Conservation (phyloP, 2,888 invertebrate species). For the Danaus chrysippus region DNA sequence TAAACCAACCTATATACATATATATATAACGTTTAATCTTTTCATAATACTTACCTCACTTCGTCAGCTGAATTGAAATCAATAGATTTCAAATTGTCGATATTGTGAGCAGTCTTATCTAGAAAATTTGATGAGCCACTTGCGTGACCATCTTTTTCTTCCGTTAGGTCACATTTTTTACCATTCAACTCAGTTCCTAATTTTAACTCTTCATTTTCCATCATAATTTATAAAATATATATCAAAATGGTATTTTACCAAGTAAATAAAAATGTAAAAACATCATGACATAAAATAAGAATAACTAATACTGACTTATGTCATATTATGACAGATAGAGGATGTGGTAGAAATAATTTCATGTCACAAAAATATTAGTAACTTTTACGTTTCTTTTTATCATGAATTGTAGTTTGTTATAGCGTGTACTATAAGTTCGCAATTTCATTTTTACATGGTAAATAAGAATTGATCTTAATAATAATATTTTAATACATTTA, state of each 20-base stretch:
- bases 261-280: too few relatives aligned
- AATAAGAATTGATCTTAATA: too few relatives aligned
- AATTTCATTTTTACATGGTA: too few relatives aligned
- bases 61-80: constrained; percentile 56
- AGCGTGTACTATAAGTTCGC: too few relatives aligned
- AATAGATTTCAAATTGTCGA: constrained; percentile 40
- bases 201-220: background rate
- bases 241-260: background rate
- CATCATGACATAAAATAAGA: too few relatives aligned
- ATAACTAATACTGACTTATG: too few relatives aligned
- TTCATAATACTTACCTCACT: constrained; percentile 42
- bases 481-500: too few relatives aligned
- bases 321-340: too few relatives aligned
- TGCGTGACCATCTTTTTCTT: constrained; percentile 11
- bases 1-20: background rate
- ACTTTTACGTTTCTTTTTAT: too few relatives aligned
- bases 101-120: constrained; percentile 29
- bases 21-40: background rate
- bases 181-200: background rate
- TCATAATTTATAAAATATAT: background rate
- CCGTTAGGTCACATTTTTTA: background rate
- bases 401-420: too few relatives aligned
- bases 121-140: constrained; percentile 19
- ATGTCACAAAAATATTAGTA: too few relatives aligned
- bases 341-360: too few relatives aligned